phyloP scores from a whole-genome alignment of 2,797 vertebrate species.

The Phrynocephalus forsythii region DNA sequence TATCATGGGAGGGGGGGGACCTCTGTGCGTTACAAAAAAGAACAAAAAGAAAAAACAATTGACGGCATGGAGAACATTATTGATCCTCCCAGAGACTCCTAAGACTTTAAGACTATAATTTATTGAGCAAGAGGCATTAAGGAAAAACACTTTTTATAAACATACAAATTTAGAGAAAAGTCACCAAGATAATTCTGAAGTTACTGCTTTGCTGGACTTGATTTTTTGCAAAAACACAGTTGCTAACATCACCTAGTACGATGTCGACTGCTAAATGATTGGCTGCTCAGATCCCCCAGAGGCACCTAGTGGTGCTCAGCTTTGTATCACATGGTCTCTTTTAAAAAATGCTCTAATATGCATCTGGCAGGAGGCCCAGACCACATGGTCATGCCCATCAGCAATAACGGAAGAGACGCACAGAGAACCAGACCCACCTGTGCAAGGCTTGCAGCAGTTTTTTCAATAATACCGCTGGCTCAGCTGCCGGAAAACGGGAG shows the following conservation, averaged over 20 bases:
- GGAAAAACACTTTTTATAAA: constrained; percentile 54
- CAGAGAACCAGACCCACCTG: constrained; percentile 4
- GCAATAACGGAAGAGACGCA: not conserved
- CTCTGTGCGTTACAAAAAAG: not conserved
- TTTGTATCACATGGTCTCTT: not conserved
- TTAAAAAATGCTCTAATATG: not conserved
- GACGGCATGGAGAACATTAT: constrained; percentile 50
- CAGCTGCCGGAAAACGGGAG: not conserved
- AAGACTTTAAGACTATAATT: not conserved
- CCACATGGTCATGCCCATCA: not conserved
- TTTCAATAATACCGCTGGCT: not conserved
- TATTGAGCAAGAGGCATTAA: not conserved
- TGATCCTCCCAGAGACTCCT: not conserved
- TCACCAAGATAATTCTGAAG: not conserved
- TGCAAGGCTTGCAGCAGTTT: not conserved
- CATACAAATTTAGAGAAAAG: constrained; percentile 32
- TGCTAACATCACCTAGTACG: not conserved
- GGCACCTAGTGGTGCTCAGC: not conserved
- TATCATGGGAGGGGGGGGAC: constrained; percentile 15
- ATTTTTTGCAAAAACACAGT: constrained; percentile 1
- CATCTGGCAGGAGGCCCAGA: not conserved
- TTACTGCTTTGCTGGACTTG: not conserved
- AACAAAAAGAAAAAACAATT: constrained; percentile 48
- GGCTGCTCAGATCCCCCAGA: not conserved
- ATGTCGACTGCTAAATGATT: not conserved